phyloP scores from a whole-genome alignment of 2,797 vertebrate species.

The Microchirus variegatus region DNA sequence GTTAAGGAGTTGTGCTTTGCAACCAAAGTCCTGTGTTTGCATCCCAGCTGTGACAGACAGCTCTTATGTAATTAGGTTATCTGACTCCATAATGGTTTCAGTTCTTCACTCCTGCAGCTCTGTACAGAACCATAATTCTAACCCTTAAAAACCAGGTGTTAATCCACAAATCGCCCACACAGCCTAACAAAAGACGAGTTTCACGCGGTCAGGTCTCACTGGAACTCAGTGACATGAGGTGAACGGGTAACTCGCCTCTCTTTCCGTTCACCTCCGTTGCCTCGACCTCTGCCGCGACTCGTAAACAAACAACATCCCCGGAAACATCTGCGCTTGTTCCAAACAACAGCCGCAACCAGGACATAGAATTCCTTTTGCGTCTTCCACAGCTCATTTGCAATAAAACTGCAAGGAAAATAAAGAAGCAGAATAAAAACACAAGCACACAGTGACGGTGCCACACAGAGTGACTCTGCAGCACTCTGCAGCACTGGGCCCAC shows the following conservation, averaged over 20 bases:
- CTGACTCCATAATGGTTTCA: no score
- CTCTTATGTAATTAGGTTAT: no score
- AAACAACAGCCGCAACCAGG: conserved; percentile 17
- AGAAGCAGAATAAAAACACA: conserved; percentile 12
- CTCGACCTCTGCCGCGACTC: conserved; percentile 27
- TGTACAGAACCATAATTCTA: no score
- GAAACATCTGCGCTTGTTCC: conserved; percentile 42
- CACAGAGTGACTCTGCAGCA: conserved; percentile 10
- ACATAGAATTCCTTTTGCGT: not conserved
- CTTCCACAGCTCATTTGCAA: conserved; percentile 24
- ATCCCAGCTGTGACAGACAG: no score
- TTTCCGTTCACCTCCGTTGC: not conserved
- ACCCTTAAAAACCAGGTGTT: no score
- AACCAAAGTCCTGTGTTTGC: no score
- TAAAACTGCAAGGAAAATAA: conserved; percentile 30
- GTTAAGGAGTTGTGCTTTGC: no score
- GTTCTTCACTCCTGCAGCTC: no score
- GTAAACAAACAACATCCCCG: conserved; percentile 12
- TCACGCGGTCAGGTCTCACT: conserved; percentile 23
- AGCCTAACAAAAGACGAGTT: not conserved
- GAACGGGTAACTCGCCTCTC: no score
- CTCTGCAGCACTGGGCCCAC: conserved; percentile 24
- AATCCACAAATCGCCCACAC: no score
- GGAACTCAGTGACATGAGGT: not conserved
- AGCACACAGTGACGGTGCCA: conserved; percentile 22